Evolutionary conservation across 1,140 invertebrate species (phyloP).

Genomic region (Rhyzopertha dominica): DNA sequence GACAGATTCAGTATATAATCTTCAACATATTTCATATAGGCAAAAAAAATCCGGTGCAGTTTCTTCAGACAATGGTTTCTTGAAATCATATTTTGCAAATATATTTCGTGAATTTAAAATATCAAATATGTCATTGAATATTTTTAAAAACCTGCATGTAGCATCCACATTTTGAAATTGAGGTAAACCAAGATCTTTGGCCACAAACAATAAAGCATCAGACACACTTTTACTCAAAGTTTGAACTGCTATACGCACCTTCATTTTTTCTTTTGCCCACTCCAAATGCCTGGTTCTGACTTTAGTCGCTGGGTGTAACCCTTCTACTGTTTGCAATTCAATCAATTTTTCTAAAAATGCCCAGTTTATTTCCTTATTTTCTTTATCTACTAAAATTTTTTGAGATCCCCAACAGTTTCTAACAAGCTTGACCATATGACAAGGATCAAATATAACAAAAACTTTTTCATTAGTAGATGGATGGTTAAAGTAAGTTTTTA

Average conservation of each 20-base stretch:
- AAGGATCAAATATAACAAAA: slow-evolving; percentile 11
- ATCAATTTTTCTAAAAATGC: slow-evolving; percentile 4
- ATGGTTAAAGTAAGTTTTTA: slow-evolving; percentile 11
- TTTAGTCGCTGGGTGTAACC: slow-evolving; percentile 15
- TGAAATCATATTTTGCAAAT: slow-evolving; percentile 13
- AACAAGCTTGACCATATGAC: slow-evolving; percentile 17
- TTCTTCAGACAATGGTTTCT: slow-evolving; percentile 13
- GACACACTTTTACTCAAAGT: slow-evolving; percentile 17
- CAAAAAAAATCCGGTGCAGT: slow-evolving; percentile 10
- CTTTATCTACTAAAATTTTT: slow-evolving; percentile 2
- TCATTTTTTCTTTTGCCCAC: slow-evolving; percentile 18
- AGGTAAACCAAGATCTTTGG: slow-evolving; percentile 1
- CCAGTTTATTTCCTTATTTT: slow-evolving; percentile 9
- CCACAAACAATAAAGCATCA: slow-evolving; percentile 12
- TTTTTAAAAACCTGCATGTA: slow-evolving; percentile 6
- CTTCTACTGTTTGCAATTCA: slow-evolving; percentile 15
- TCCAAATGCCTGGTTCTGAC: slow-evolving; percentile 11
- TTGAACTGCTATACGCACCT: slow-evolving; percentile 15
- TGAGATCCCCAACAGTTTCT: slow-evolving; percentile 14
- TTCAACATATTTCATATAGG: slow-evolving; percentile 8
- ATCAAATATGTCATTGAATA: slow-evolving; percentile 13
- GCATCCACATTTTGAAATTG: slow-evolving; percentile 1
- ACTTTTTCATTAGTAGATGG: slow-evolving; percentile 9
- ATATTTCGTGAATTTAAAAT: slow-evolving; percentile 29
- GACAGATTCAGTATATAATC: slow-evolving; percentile 1